Evolutionary conservation across 1,140 invertebrate species (phyloP), one percentile per base, ranked within the genome.

Genomic region (Maniola jurtina): DNA sequence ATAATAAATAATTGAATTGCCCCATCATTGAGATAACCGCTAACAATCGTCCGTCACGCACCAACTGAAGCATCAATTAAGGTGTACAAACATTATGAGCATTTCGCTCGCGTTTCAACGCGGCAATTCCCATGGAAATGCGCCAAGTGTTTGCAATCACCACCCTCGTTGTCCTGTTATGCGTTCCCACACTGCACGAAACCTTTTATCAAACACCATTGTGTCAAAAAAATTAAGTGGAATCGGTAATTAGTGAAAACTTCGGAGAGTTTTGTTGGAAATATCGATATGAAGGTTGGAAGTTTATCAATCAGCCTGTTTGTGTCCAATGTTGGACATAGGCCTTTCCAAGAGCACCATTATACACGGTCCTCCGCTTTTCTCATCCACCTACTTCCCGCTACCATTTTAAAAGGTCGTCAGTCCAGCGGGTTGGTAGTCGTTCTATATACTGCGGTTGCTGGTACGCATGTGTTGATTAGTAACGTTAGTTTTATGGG

Each of bases 71-170:
- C 77, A 76, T 82, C 80, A 81, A 87, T 86, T 82, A 82, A 71
- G 68, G 70, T 76, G 77, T 71, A 79, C 63, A 83, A 83, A 83
- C 71, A 83, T 82, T 82, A 76, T 48, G 48, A 52, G 15, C 14
- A 16, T 11, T 10, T 52, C 10, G 66, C 71, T 36, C 60, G 40
- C 57, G 61, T 52, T 72, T 40, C 63, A 58, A 25, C 14, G 16
- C 38, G 48, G 59, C 34, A 55, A 68, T 87, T 89, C 87, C 87
- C 87, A 88, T 86, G 81, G 87, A 89, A 89, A 82, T 70, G 42
- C 69, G 65, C 76, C 86, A 83, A 89, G 77, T 89, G 86, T 85
- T 83, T 64, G 74, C 70, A 70, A 72, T 68, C 54, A 58, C 61
- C 68, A 71, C 75, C 75, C 76, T 73, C 71, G 40, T 63, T 54